Evolutionary conservation across 53 echinoderm and acorn worm species (phyloP).

Genomic region (Paracentrotus lividus): DNA sequence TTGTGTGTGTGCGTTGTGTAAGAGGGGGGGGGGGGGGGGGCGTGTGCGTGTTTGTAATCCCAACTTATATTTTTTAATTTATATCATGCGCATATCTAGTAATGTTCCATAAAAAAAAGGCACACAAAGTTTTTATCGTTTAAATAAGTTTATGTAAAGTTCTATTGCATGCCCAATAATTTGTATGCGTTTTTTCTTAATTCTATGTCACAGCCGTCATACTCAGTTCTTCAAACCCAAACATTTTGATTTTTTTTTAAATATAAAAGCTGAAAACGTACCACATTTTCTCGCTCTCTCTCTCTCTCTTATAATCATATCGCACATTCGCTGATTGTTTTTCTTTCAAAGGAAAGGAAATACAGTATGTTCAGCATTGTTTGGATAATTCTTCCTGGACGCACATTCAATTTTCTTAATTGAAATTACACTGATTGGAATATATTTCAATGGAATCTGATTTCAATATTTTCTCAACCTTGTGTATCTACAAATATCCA

Average conservation of each 20-base stretch:
- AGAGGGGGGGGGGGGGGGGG: no score
- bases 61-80: neutral
- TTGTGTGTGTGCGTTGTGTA: no score
- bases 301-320: neutral
- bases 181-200: no score
- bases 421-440: neutral
- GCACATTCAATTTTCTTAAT: neutral
- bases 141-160: no score
- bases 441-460: neutral
- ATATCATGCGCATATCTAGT: neutral
- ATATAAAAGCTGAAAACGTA: no score
- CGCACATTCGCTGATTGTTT: no score
- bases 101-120: no score
- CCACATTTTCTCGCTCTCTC: neutral
- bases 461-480: neutral
- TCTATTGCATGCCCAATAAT: no score
- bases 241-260: neutral
- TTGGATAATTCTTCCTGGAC: neutral
- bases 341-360: no score
- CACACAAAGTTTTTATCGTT: no score
- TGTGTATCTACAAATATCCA: neutral
- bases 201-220: no score
- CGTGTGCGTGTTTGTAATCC: neutral
- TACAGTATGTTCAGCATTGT: neutral
- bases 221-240: no score